Percentiles rank a stretch among this genome's conserved stretches.
phyloP scores from a whole-genome alignment of 2,888 invertebrate genomes.

The Eristalis intricaria region DNA sequence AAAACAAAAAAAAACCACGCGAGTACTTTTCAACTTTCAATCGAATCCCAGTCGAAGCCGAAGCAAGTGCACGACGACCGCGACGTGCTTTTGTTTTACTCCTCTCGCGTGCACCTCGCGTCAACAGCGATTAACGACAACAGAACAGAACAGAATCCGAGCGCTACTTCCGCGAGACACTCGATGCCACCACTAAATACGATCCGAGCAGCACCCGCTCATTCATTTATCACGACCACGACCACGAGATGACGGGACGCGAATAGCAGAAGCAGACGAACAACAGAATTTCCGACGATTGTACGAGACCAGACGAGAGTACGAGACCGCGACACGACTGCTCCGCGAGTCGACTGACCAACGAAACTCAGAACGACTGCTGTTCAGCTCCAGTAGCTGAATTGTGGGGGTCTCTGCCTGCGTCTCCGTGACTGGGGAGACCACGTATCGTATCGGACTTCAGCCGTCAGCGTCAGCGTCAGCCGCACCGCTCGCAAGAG shows the following conservation, averaged over 20 bases:
- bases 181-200: constrained; percentile 32
- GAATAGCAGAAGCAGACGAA: background rate
- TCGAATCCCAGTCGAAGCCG: background rate
- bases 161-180: constrained; percentile 38
- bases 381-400: constrained; percentile 45
- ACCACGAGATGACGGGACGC: background rate
- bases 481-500: background rate
- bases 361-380: constrained; percentile 19
- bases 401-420: background rate
- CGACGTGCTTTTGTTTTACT: constrained; percentile 6
- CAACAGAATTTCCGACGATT: constrained; percentile 17
- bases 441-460: constrained; percentile 9
- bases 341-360: constrained; percentile 12
- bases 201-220: constrained; percentile 26
- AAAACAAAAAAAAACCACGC: constrained; percentile 5
- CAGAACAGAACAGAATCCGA: background rate
- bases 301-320: constrained; percentile 9
- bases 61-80: background rate
- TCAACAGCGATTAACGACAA: constrained; percentile 15
- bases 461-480: background rate
- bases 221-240: constrained; percentile 36
- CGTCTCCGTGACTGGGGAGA: constrained; percentile 4
- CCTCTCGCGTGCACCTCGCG: background rate
- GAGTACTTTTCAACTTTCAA: constrained; percentile 9
- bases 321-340: constrained; percentile 13